Evolutionary conservation across 1,140 invertebrate species (phyloP), one percentile per base, ranked within the genome.

Genomic region (Drosophila melanica): DNA sequence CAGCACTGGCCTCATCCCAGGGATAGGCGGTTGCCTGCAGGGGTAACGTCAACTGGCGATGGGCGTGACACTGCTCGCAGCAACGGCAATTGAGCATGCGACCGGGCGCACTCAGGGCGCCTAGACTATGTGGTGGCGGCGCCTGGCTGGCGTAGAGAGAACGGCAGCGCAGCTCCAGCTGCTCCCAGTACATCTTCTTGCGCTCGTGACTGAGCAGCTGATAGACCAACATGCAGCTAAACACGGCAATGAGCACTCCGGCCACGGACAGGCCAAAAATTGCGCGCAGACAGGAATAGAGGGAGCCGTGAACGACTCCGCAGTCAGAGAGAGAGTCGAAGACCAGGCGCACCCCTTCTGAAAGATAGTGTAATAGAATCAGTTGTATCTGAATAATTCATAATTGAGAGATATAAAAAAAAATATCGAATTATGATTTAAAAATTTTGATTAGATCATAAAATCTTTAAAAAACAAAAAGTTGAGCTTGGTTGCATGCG

Each of bases 121-220:
- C 50, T 85, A 35, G 64, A 3, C 64, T 77, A 45, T 68, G 65
- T 8, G 79, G 53, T 90, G 63, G 94, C 91, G 63, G 94, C 80
- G 55, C 92, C 82, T 58, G 93, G 93, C 47, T 95, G 93, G 60
- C 93, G 80, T 96, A 97, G 54, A 97, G 85, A 2, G 96, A 96
- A 59, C 97, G 93, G 86, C 97, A 96, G 64, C 97, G 92, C 23
- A 97, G 90, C 86, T 98, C 97, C 90, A 98, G 89, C 91, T 98
- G 96, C 84, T 97, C 97, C 97, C 97, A 98, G 91, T 98, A 98
- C 95, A 97, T 97, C 92, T 98, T 98, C 92, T 98, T 98, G 65
- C 96, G 95, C 92, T 98, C 97, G 91, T 98, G 97, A 78, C 96
- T 86, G 14, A 97, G 92, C 18, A 98, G 92, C 87, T 98, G 97